Conservation (phyloP, 1,140 invertebrate genomes). For the Propsilocerus akamusi region DNA sequence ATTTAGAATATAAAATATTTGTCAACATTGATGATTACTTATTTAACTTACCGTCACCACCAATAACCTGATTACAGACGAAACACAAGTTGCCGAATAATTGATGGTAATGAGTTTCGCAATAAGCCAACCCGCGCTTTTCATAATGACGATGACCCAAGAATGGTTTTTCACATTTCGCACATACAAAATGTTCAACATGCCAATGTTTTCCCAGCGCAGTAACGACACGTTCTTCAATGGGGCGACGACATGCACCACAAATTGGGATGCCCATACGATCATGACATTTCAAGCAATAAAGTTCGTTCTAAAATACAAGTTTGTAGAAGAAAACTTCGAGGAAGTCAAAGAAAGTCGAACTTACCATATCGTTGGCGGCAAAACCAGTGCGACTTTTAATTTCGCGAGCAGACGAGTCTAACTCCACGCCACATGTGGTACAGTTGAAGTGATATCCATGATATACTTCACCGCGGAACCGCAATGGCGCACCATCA, state of each 20-base stretch:
- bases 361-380: slow-evolving; percentile 65
- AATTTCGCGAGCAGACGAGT: slow-evolving; percentile 86
- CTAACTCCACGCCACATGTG: slow-evolving; percentile 67
- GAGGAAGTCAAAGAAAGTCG: slow-evolving; percentile 1
- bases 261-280: slow-evolving; percentile 98
- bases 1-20: slow-evolving; percentile 10
- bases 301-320: slow-evolving; percentile 64
- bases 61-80: slow-evolving; percentile 95
- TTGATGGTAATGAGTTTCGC: slow-evolving; percentile 98
- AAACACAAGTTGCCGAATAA: slow-evolving; percentile 97
- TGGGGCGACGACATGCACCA: slow-evolving; percentile 88
- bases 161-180: slow-evolving; percentile 99
- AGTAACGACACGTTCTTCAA: slow-evolving; percentile 91
- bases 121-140: slow-evolving; percentile 96
- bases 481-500: slow-evolving; percentile 90
- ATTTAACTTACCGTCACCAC: slow-evolving; percentile 70
- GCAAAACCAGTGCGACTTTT: slow-evolving; percentile 75
- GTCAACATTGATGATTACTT: neutral
- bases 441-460: slow-evolving; percentile 99
- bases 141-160: slow-evolving; percentile 98
- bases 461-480: slow-evolving; percentile 93
- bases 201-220: slow-evolving; percentile 99
- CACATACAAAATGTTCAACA: slow-evolving; percentile 99
- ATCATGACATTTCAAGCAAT: slow-evolving; percentile 95
- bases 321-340: slow-evolving; percentile 5